Conservation (phyloP, 2,888 invertebrate species). For the Scelioninae gen. 1 region DNA sequence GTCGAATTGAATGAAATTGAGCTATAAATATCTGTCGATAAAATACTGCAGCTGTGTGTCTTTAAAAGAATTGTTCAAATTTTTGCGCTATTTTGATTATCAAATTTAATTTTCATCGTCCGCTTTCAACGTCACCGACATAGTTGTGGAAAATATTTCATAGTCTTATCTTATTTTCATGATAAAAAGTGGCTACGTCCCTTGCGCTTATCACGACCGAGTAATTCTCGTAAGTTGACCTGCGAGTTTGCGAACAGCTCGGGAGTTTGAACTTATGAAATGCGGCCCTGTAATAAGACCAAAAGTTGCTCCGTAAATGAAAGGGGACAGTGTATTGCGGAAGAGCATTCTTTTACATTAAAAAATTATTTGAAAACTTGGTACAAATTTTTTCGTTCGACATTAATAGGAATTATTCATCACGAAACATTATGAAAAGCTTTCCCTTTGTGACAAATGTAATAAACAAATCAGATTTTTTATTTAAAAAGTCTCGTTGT, state of each 20-base stretch:
- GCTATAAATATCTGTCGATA: neutral
- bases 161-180: conserved; percentile 65
- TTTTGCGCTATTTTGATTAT: conserved; percentile 41
- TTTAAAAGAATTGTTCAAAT: conserved; percentile 37
- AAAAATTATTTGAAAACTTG: conserved; percentile 42
- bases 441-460: neutral
- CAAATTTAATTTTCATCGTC: conserved; percentile 50
- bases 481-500: neutral
- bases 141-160: conserved; percentile 57
- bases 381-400: conserved; percentile 17
- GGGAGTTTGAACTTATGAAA: conserved; percentile 56
- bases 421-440: neutral
- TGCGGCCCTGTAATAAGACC: conserved; percentile 59
- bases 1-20: conserved; percentile 1
- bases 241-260: conserved; percentile 56
- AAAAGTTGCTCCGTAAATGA: conserved; percentile 57
- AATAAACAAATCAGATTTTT: conserved; percentile 11
- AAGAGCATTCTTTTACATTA: conserved; percentile 39
- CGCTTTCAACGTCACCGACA: conserved; percentile 37
- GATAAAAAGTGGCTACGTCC: conserved; percentile 54
- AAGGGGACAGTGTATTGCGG: conserved; percentile 39
- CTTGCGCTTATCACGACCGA: conserved; percentile 58
- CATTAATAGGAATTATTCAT: conserved; percentile 14
- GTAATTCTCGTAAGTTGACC: conserved; percentile 64
- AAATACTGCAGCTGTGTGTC: neutral